phyloP scores from a whole-genome alignment of 2,888 invertebrate genomes.

The Rapana venosa region DNA sequence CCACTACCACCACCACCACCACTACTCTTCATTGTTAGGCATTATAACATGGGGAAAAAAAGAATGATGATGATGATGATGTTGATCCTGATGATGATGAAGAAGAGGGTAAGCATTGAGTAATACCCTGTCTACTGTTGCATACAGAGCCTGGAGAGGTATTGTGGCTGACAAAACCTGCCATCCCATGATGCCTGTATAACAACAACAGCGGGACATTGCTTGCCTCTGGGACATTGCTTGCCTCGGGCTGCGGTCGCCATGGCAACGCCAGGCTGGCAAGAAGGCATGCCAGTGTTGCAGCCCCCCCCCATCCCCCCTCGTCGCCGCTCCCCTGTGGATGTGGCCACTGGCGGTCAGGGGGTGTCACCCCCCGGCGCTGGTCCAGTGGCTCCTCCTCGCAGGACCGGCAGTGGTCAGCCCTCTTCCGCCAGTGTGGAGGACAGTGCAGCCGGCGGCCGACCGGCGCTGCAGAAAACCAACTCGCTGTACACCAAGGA shows the following conservation, averaged over 20 bases:
- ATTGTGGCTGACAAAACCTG: background rate
- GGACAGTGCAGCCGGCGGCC: background rate
- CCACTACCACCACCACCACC: too few species aligned
- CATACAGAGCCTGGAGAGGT: background rate
- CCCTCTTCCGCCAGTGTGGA: background rate
- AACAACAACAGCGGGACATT: background rate
- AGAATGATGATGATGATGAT: too few species aligned
- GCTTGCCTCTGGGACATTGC: background rate
- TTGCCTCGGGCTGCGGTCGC: background rate
- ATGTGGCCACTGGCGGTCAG: background rate
- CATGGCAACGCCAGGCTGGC: constrained; percentile 32
- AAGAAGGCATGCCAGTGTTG: constrained; percentile 25
- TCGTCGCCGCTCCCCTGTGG: constrained; percentile 37
- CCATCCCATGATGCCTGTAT: background rate
- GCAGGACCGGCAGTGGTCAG: background rate
- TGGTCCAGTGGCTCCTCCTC: background rate
- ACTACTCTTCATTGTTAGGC: too few species aligned
- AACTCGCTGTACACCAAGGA: constrained; percentile 49
- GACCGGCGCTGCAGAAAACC: constrained; percentile 19
- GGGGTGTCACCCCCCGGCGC: background rate
- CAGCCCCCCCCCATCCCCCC: constrained; percentile 41
- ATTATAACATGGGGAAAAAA: too few species aligned
- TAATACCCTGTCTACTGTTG: background rate
- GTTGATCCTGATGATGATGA: too few species aligned
- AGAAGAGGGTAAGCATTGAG: background rate